phyloP scores from a whole-genome alignment of 2,888 invertebrate species.

The Stratiomys singularior region DNA sequence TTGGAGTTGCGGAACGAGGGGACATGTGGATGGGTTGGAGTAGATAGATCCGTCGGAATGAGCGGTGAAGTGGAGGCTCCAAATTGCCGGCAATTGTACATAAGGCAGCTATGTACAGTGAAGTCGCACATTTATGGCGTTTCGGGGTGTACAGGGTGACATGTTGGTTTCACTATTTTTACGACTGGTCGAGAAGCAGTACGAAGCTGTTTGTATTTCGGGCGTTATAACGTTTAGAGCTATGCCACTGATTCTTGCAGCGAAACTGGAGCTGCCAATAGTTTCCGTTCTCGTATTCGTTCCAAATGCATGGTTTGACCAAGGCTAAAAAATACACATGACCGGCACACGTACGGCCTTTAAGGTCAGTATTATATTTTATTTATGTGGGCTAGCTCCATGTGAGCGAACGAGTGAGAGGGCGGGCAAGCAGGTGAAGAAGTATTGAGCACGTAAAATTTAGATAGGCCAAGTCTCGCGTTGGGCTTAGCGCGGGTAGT shows the following conservation, averaged over 20 bases:
- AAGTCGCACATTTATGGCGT: background rate
- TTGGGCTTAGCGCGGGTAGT: constrained; percentile 10
- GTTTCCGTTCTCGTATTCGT: background rate
- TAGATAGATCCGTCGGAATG: background rate
- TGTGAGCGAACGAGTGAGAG: background rate
- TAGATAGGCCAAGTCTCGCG: constrained; percentile 14
- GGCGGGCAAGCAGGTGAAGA: background rate
- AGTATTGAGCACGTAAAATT: background rate
- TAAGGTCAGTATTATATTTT: constrained; percentile 42
- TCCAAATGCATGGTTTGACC: constrained; percentile 7
- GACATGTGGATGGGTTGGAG: background rate
- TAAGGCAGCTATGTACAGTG: background rate
- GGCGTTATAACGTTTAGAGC: background rate
- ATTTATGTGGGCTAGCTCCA: constrained; percentile 17
- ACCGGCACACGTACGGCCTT: constrained; percentile 45
- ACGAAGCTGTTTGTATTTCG: too few relatives aligned
- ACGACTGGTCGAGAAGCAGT: constrained; percentile 19
- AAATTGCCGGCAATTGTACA: constrained; percentile 41
- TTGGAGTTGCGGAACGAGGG: background rate
- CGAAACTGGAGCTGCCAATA: background rate
- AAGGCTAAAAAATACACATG: constrained; percentile 16
- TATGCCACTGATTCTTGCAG: background rate
- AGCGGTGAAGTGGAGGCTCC: constrained; percentile 10
- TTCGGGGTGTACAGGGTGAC: constrained; percentile 35
- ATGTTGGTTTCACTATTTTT: constrained; percentile 29